Conservation (phyloP, 2,888 invertebrate genomes). For the Perizoma affinitatum region DNA sequence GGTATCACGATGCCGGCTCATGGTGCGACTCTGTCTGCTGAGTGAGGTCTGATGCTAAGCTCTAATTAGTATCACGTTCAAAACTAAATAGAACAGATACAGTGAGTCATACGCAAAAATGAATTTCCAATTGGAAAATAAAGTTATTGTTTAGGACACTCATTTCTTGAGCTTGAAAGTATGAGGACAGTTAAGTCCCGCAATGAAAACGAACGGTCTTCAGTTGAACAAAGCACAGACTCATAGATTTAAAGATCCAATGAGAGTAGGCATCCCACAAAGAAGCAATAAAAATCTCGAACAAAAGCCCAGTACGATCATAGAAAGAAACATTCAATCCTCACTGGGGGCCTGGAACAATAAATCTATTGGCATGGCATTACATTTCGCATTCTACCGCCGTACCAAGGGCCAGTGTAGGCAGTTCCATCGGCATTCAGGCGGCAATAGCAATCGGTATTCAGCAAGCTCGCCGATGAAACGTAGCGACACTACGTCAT, state of each 20-base stretch:
- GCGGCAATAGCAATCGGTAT: slow-evolving; percentile 56
- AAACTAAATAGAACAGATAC: too few species aligned
- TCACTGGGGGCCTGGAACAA: slow-evolving; percentile 50
- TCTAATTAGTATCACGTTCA: slow-evolving; percentile 21
- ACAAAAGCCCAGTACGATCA: slow-evolving; percentile 3
- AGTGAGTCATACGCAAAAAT: too few species aligned
- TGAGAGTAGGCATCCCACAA: background rate
- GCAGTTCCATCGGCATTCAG: slow-evolving; percentile 57
- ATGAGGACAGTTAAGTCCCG: too few species aligned
- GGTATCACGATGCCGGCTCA: slow-evolving; percentile 30
- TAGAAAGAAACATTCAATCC: slow-evolving; percentile 35
- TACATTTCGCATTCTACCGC: slow-evolving; percentile 35
- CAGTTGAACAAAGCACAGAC: too few species aligned
- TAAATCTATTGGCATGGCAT: slow-evolving; percentile 56
- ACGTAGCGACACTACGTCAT: slow-evolving; percentile 78
- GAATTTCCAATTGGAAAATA: too few species aligned
- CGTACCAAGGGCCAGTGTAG: slow-evolving; percentile 55
- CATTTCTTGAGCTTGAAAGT: too few species aligned
- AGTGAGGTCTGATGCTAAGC: background rate
- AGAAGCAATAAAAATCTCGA: background rate
- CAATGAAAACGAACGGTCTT: too few species aligned
- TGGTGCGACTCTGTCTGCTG: slow-evolving; percentile 33
- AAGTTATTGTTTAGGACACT: too few species aligned
- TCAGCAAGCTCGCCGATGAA: slow-evolving; percentile 57
- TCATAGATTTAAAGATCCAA: too few species aligned